These are phyloP conservation scores for Trogon melanurus DNA, from an alignment of 2,113 vertebrate species.

Conservation along the genomic window DNA sequence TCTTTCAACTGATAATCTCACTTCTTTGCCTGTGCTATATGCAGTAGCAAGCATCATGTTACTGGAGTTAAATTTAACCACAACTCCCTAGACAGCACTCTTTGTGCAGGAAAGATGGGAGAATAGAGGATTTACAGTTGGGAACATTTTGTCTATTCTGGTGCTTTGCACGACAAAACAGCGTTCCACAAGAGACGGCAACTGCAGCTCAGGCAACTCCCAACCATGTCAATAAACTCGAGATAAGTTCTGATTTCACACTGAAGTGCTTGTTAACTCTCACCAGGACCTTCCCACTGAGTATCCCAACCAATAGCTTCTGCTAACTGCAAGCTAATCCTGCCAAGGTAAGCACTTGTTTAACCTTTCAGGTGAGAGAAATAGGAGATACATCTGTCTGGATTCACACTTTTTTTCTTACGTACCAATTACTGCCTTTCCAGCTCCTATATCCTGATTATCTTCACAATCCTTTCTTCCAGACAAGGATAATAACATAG, in stretches of 20 bases:
- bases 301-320: neutral
- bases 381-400: neutral
- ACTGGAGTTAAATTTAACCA: neutral
- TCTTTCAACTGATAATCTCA: neutral
- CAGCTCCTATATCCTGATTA: neutral
- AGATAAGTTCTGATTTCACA: neutral
- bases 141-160: neutral
- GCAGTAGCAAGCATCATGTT: accelerated
- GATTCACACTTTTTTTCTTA: neutral
- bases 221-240: neutral
- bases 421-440: neutral
- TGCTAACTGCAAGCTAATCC: neutral
- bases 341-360: neutral
- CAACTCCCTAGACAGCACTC: neutral
- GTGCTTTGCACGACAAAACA: neutral
- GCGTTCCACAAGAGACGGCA: neutral
- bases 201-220: neutral
- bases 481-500: neutral
- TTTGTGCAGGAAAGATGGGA: neutral
- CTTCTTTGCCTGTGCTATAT: neutral
- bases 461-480: neutral
- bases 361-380: neutral
- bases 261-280: neutral
- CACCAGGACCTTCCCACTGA: neutral
- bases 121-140: neutral